phyloP scores from a whole-genome alignment of 2,888 invertebrate species.

The Mythimna impura region DNA sequence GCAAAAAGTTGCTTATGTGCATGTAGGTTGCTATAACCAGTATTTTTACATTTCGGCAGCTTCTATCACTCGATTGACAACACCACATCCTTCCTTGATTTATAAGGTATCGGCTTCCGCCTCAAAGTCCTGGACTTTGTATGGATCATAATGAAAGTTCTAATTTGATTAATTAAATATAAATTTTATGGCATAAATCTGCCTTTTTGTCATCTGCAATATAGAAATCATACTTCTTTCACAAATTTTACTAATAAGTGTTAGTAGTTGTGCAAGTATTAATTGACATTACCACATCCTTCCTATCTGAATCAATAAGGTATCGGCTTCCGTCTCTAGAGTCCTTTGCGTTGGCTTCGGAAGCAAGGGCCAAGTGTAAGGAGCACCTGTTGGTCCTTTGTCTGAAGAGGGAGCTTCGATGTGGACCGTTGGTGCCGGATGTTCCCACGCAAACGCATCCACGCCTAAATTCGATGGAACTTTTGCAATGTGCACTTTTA shows the following conservation, averaged over 20 bases:
- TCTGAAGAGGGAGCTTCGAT: conserved; percentile 62
- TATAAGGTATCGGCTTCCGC: conserved; percentile 50
- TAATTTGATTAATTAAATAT: not conserved
- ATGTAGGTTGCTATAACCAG: not conserved
- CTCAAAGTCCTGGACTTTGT: conserved; percentile 71
- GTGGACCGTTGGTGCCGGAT: conserved; percentile 75
- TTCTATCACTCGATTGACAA: conserved; percentile 23
- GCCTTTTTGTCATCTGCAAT: not conserved
- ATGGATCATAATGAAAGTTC: conserved; percentile 65
- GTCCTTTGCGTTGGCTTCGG: conserved; percentile 78
- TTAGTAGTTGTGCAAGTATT: conserved; percentile 1
- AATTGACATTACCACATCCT: conserved; percentile 75
- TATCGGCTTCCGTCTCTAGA: conserved; percentile 65
- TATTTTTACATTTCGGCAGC: conserved; percentile 43
- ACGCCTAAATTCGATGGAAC: conserved; percentile 64
- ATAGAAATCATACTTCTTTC: not conserved
- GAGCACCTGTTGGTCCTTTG: conserved; percentile 81
- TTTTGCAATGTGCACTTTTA: conserved; percentile 57
- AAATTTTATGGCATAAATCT: not conserved
- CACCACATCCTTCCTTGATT: conserved; percentile 55
- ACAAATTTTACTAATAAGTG: not conserved
- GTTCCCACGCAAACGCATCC: conserved; percentile 83
- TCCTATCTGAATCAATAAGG: conserved; percentile 70
- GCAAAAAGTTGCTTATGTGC: not conserved
- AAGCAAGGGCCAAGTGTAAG: conserved; percentile 76